Conservation (phyloP, 2,888 invertebrate genomes). For the Drosophila mettleri region DNA sequence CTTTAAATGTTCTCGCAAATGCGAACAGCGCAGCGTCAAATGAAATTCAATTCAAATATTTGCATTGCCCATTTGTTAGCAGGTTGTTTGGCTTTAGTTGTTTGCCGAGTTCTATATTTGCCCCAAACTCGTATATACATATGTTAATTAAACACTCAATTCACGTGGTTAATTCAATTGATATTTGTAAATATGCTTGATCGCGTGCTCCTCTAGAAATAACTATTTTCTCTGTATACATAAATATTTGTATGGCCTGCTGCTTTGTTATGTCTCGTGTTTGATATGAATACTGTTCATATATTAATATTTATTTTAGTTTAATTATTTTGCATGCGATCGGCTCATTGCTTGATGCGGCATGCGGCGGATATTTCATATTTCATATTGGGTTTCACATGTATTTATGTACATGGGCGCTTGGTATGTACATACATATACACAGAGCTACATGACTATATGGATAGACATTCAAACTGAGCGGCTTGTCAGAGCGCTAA, state of each 20-base stretch:
- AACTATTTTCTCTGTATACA: constrained; percentile 49
- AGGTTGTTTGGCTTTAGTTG: constrained; percentile 26
- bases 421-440: constrained; percentile 65
- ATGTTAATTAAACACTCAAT: constrained; percentile 35
- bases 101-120: constrained; percentile 24
- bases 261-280: constrained; percentile 43
- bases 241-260: constrained; percentile 60
- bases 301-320: constrained; percentile 16
- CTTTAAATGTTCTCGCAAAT: constrained; percentile 39
- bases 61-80: constrained; percentile 65
- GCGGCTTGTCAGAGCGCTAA: constrained; percentile 19
- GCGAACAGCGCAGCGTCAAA: constrained; percentile 48
- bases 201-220: constrained; percentile 43
- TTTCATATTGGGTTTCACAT: constrained; percentile 26
- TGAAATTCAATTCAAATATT: constrained; percentile 76
- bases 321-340: constrained; percentile 22
- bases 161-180: constrained; percentile 56
- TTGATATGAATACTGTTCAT: constrained; percentile 62
- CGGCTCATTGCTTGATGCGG: neutral
- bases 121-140: constrained; percentile 14
- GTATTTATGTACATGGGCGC: constrained; percentile 56
- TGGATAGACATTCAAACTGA: constrained; percentile 43
- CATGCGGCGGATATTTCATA: constrained; percentile 45
- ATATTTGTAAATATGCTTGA: constrained; percentile 61
- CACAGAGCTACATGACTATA: constrained; percentile 25